Percentiles rank a stretch among this genome's conserved stretches.
These are phyloP conservation scores for Tetramorium simillimum DNA, from an alignment of 1,140 invertebrate species.

Conservation along the genomic window DNA sequence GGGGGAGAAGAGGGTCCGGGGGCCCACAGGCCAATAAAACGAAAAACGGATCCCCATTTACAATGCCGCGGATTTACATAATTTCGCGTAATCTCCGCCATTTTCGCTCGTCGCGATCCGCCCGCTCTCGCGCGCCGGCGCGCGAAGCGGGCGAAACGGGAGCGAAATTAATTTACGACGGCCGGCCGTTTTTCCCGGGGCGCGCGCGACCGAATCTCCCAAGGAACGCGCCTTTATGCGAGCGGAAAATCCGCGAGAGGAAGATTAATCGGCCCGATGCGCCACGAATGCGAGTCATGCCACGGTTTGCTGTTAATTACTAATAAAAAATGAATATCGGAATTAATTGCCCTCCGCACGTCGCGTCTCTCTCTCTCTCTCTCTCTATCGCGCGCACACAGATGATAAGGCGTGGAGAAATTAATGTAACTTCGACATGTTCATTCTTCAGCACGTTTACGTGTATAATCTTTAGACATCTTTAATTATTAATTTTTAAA, in stretches of 20 bases:
- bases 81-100: conserved; percentile 85
- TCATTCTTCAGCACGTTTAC: background rate
- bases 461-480: background rate
- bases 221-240: conserved; percentile 37
- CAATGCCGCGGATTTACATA: conserved; percentile 85
- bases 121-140: conserved; percentile 1
- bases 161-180: conserved; percentile 69
- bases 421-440: background rate
- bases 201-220: conserved; percentile 31
- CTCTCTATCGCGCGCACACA: background rate
- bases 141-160: background rate
- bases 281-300: background rate
- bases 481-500: background rate
- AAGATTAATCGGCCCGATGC: conserved; percentile 57
- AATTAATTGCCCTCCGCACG: conserved; percentile 30
- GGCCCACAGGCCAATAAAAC: conserved; percentile 82
- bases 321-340: conserved; percentile 40
- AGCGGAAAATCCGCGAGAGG: conserved; percentile 48
- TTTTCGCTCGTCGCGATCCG: conserved; percentile 77
- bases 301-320: conserved; percentile 31
- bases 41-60: conserved; percentile 83
- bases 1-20: background rate
- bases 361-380: background rate
- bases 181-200: conserved; percentile 28
- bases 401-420: background rate